A percentile compares a stretch with the other conserved stretches of the same genome.
phyloP scores from a whole-genome alignment of 2,113 vertebrate species.

The Bagarius yarrelli region DNA sequence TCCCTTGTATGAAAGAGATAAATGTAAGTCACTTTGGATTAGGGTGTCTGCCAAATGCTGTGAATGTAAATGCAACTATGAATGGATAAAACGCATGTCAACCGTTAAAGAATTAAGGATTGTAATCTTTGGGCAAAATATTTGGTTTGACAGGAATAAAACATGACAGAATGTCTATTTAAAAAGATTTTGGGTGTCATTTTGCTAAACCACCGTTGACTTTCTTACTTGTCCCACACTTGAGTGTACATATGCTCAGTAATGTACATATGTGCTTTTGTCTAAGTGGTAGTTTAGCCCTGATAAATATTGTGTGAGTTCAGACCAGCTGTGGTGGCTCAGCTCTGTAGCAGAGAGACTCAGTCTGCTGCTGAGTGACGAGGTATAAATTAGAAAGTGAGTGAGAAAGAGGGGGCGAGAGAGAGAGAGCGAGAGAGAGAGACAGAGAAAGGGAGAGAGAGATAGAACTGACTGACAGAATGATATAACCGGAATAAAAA shows the following conservation, averaged over 20 bases:
- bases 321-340: conserved; percentile 31
- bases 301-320: conserved; percentile 14
- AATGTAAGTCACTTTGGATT: too few species aligned
- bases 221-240: neutral
- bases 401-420: neutral
- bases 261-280: conserved; percentile 1
- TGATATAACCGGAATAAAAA: neutral
- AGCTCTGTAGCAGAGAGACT: conserved; percentile 16
- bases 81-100: neutral
- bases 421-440: too few species aligned
- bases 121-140: neutral
- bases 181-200: neutral
- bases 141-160: neutral
- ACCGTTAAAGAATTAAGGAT: neutral
- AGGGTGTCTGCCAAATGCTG: too few species aligned
- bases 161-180: neutral
- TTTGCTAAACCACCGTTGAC: neutral
- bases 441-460: too few species aligned
- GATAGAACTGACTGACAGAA: neutral
- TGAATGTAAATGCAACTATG: neutral
- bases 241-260: neutral
- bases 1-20: too few species aligned
- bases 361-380: conserved; percentile 22
- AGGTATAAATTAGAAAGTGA: conserved; percentile 27
- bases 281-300: conserved; percentile 17